phyloP scores from a whole-genome alignment of 2,113 vertebrate genomes.

The Willisornis vidua region DNA sequence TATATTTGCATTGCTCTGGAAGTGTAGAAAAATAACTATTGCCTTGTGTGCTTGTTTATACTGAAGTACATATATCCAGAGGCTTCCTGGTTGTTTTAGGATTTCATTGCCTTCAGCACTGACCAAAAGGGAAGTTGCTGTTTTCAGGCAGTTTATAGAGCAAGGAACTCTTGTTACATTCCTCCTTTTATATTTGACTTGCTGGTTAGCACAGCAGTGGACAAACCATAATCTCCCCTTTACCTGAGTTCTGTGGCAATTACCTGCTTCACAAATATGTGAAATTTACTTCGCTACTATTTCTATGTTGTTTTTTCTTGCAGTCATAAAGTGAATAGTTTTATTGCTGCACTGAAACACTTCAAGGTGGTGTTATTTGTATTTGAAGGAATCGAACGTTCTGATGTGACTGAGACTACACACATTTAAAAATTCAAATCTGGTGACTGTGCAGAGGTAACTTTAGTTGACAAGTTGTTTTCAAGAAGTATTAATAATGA shows the following conservation, averaged over 20 bases:
- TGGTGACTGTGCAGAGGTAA: neutral
- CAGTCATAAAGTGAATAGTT: neutral
- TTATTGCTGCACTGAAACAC: neutral
- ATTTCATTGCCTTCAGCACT: neutral
- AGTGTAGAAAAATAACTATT: neutral
- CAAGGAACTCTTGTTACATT: neutral
- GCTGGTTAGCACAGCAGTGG: neutral
- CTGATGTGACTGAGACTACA: neutral
- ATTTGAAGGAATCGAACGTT: neutral
- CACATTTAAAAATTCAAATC: neutral
- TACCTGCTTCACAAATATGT: neutral
- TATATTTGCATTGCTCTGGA: neutral
- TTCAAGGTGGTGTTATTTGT: neutral
- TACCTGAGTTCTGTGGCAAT: neutral
- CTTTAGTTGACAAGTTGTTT: neutral
- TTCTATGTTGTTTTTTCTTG: neutral
- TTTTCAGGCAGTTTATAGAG: neutral
- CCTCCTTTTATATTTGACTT: neutral
- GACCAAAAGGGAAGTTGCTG: neutral
- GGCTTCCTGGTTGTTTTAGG: neutral
- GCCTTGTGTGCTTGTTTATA: neutral
- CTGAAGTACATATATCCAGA: neutral
- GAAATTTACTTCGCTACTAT: neutral
- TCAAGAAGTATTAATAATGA: slow-evolving; percentile 34
- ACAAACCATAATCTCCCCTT: neutral